phyloP scores from a whole-genome alignment of 2,113 vertebrate genomes.

The Ginglymostoma cirratum region DNA sequence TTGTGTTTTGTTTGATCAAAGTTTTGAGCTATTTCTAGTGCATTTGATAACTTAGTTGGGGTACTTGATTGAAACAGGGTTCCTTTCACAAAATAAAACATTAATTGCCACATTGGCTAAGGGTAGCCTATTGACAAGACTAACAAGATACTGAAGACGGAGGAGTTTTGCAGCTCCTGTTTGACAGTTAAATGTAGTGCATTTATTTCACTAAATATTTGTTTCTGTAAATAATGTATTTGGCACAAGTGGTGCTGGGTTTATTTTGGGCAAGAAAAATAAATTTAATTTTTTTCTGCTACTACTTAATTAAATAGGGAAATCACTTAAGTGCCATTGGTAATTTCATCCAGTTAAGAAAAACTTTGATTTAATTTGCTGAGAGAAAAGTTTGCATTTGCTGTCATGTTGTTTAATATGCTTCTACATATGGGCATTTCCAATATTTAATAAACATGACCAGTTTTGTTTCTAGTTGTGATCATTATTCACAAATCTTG shows the following conservation, averaged over 20 bases:
- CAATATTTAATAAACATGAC: slow-evolving; percentile 49
- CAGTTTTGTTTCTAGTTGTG: slow-evolving; percentile 46
- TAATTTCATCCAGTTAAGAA: slow-evolving; percentile 18
- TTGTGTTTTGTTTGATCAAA: slow-evolving; percentile 17
- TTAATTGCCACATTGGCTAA: slow-evolving; percentile 24
- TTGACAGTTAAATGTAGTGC: neutral
- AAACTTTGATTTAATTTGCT: slow-evolving; percentile 29
- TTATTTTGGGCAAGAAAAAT: slow-evolving; percentile 38
- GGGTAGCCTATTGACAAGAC: neutral
- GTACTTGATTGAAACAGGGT: neutral
- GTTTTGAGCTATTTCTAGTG: neutral
- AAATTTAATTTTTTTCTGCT: slow-evolving; percentile 43
- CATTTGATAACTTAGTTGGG: slow-evolving; percentile 9
- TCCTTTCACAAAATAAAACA: neutral
- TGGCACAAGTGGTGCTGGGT: slow-evolving; percentile 43
- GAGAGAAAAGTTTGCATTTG: neutral
- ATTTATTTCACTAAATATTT: slow-evolving; percentile 20
- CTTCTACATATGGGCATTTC: slow-evolving; percentile 38
- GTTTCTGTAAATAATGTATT: slow-evolving; percentile 41
- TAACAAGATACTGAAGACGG: neutral
- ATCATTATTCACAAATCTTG: neutral
- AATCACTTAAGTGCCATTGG: slow-evolving; percentile 49
- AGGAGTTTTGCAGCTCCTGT: neutral
- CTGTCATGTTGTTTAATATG: slow-evolving; percentile 40
- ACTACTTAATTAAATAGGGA: slow-evolving; percentile 45